Percentiles rank a stretch among this genome's conserved stretches.
phyloP scores from a whole-genome alignment of 2,797 vertebrate species.

The Sebastes jordani region DNA sequence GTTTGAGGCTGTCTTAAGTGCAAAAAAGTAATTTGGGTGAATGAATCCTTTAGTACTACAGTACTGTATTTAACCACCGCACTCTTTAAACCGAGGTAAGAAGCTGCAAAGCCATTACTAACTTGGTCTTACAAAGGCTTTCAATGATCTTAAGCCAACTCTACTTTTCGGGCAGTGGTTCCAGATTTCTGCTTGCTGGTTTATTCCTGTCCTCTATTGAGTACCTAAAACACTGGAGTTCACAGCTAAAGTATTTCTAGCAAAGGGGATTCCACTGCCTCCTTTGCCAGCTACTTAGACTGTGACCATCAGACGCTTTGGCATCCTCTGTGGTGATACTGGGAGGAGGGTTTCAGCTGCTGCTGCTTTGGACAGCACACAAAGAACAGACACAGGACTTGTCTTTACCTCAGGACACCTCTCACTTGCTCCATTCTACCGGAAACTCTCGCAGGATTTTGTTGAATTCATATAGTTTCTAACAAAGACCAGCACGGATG shows the following conservation, averaged over 20 bases:
- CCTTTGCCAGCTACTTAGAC: constrained; percentile 8
- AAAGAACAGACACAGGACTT: constrained; percentile 1
- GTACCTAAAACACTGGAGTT: neutral
- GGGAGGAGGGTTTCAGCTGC: constrained; percentile 5
- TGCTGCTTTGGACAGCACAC: neutral
- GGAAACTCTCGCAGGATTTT: neutral
- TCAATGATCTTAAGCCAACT: neutral
- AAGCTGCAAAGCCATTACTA: neutral
- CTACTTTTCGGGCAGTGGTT: neutral
- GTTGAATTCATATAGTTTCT: neutral
- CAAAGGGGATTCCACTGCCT: neutral
- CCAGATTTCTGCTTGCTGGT: constrained; percentile 5
- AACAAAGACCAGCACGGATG: neutral
- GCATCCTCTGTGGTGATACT: neutral
- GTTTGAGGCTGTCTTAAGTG: neutral
- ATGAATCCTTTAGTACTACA: neutral
- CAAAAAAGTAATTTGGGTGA: neutral
- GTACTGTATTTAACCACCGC: too few species aligned
- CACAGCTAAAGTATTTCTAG: constrained; percentile 15
- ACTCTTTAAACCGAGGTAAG: neutral
- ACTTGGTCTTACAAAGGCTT: neutral
- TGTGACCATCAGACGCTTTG: constrained; percentile 9
- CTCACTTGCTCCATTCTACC: neutral
- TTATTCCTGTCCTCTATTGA: neutral
- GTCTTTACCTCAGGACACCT: neutral